Evolutionary conservation across 2,888 invertebrate species (phyloP), one percentile per base, ranked within the genome.

Genomic region (Ectropis crepuscularia): DNA sequence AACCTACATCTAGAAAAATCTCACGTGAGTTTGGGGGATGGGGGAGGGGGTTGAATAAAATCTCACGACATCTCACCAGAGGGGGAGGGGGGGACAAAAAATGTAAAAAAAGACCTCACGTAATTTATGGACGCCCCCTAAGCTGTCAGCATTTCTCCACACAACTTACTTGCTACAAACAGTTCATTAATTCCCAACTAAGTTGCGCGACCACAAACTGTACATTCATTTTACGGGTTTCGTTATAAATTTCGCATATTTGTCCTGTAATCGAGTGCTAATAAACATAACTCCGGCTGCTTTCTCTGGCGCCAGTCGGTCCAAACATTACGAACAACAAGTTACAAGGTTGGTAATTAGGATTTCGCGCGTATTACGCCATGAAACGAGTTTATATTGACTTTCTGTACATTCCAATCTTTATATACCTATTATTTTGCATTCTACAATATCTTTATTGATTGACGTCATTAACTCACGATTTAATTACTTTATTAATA

Each of bases 331-430:
- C 16, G 16, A 28, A 28, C 16, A 28, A 28, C 16, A 61, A 60
- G 37, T 48, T 60, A 53, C 57, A 61, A 53, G 58, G 51, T 39
- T 42, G 37, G 57, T 61, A 53, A 61, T 65, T 58, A 58, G 46
- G 43, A 50, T 61, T 62, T 65, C 48, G 55, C 61, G 58, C 61
- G 62, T 55, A 55, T 65, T 62, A 46, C 58, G 61, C 59, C 59
- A 65, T 58, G 55, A 47, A 53, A 41, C 11, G 5, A 38, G 16
- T 37, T 50, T 65, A 45, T 59, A 62, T 55, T 48, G 37, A 62
- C 51, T 62, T 61, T 62, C 54, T 54, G 46, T 49, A 41, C 46
- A 54, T 47, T 38, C 39, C 49, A 39, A 39, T 50, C 54, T 42
- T 39, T 39, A 51, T 39, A 38, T 61, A 49, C 28, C 10, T 6